phyloP scores from a whole-genome alignment of 2,113 vertebrate species.

The Hepsetus odoe region DNA sequence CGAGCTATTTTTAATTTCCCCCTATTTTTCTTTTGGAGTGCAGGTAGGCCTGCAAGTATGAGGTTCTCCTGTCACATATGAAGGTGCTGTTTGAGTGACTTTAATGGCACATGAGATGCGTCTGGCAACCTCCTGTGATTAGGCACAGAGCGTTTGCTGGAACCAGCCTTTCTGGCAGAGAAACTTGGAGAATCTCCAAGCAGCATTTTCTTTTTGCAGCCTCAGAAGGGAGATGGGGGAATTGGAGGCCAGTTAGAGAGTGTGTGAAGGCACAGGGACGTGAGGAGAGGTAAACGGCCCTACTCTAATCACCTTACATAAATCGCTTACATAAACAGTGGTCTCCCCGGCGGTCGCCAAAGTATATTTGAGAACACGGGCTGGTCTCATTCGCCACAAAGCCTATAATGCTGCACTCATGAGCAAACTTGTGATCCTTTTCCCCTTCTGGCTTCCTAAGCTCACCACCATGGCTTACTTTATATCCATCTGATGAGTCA shows the following conservation, averaged over 20 bases:
- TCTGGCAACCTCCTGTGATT: not conserved
- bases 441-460: constrained; percentile 1
- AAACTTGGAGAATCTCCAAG: not conserved
- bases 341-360: not conserved
- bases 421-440: not conserved
- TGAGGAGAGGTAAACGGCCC: constrained; percentile 7
- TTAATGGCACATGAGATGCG: not conserved
- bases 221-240: not conserved
- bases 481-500: not conserved
- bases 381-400: not conserved
- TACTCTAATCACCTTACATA: constrained; percentile 9
- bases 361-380: not conserved
- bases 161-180: not conserved
- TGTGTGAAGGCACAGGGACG: not conserved
- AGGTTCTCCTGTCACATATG: too few relatives aligned
- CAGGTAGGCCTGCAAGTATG: not conserved
- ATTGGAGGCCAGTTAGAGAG: not conserved
- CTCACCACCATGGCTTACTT: not conserved
- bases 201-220: not conserved
- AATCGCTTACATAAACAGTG: not conserved
- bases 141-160: not conserved
- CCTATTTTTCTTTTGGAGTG: not conserved
- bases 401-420: constrained; percentile 5
- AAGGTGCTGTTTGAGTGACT: not conserved
- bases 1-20: not conserved